phyloP scores from a whole-genome alignment of 2,113 vertebrate genomes.

The Lipotes vexillifer region DNA sequence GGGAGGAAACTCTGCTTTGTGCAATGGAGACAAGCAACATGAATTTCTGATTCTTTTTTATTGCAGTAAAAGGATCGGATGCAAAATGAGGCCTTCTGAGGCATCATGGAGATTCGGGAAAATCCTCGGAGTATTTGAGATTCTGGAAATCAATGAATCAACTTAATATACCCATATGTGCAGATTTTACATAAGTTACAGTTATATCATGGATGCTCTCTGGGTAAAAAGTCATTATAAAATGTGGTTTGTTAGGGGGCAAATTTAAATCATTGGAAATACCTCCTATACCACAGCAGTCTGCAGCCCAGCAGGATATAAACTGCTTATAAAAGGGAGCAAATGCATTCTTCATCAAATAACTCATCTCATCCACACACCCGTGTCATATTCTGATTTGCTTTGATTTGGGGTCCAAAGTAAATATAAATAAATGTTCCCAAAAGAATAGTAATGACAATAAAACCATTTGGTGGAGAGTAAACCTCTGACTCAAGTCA shows the following conservation, averaged over 20 bases:
- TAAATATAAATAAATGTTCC: neutral
- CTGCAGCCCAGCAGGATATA: slow-evolving; percentile 37
- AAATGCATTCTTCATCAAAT: neutral
- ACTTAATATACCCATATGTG: neutral
- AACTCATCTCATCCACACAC: neutral
- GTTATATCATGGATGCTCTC: slow-evolving; percentile 1
- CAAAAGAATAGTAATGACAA: neutral
- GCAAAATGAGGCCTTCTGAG: slow-evolving; percentile 27
- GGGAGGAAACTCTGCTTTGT: neutral
- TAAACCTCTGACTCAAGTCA: neutral
- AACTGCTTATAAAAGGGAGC: slow-evolving; percentile 49
- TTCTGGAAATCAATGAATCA: neutral
- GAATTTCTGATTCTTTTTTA: slow-evolving; percentile 25
- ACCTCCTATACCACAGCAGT: neutral
- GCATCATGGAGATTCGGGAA: neutral
- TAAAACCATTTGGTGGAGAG: neutral
- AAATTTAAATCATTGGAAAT: slow-evolving; percentile 49
- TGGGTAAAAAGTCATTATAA: slow-evolving; percentile 55
- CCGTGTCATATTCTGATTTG: neutral
- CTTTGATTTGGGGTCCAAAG: slow-evolving; percentile 42
- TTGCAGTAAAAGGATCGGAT: slow-evolving; percentile 38
- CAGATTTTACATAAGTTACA: slow-evolving; percentile 9
- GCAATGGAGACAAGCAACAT: neutral
- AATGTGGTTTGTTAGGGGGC: slow-evolving; percentile 40
- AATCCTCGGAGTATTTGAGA: neutral